Conservation (phyloP, 2,888 invertebrate species). For the Thecophora atra region DNA sequence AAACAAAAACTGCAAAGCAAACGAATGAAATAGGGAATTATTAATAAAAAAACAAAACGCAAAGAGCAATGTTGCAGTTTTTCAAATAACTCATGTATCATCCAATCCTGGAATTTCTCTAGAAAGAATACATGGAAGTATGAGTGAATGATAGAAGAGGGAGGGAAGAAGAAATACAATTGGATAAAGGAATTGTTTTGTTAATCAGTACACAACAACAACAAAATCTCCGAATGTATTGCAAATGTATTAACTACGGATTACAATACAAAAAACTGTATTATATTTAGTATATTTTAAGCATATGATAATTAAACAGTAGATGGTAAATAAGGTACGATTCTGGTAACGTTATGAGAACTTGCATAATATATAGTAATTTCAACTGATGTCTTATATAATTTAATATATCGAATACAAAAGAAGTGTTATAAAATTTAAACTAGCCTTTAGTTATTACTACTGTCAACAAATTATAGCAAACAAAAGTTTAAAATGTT, state of each 20-base stretch:
- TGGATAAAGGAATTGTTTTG: constrained; percentile 22
- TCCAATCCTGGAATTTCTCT: background rate
- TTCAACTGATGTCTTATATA: constrained; percentile 25
- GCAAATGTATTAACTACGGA: constrained; percentile 26
- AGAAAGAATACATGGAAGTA: too few relatives aligned
- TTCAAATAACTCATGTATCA: background rate
- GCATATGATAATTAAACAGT: constrained; percentile 10
- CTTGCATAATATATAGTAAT: background rate
- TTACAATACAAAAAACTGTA: constrained; percentile 15
- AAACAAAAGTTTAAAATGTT: constrained; percentile 37
- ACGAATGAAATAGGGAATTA: constrained; percentile 43
- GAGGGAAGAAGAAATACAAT: background rate
- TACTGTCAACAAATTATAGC: constrained; percentile 30
- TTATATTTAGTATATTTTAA: constrained; percentile 26
- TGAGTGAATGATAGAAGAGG: background rate
- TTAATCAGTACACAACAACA: background rate
- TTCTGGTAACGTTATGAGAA: background rate
- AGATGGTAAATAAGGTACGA: constrained; percentile 18
- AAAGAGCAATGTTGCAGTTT: constrained; percentile 7
- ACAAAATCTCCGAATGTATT: constrained; percentile 31
- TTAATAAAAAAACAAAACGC: constrained; percentile 33
- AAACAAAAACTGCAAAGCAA: constrained; percentile 25
- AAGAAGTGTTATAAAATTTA: constrained; percentile 31
- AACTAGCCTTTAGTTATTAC: constrained; percentile 27
- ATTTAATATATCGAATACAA: constrained; percentile 16